Conservation (phyloP, 1,140 invertebrate genomes). For the Idris sp. region DNA sequence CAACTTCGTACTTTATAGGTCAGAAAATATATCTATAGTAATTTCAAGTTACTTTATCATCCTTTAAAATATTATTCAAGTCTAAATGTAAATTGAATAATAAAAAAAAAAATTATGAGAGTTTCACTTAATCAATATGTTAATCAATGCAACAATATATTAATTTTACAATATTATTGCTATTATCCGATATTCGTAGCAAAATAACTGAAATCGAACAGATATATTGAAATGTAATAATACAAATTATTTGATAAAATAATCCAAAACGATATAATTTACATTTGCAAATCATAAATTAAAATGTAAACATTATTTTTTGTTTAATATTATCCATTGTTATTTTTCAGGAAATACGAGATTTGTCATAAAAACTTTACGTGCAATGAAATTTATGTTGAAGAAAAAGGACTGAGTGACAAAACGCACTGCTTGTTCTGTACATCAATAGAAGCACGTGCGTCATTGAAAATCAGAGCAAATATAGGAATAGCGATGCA, state of each 20-base stretch:
- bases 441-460: conserved; percentile 42
- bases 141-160: too few species aligned
- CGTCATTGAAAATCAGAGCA: conserved; percentile 23
- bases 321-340: not conserved
- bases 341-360: conserved; percentile 31
- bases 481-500: conserved; percentile 36
- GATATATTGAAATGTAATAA: too few species aligned
- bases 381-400: conserved; percentile 50
- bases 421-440: conserved; percentile 49
- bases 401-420: conserved; percentile 35
- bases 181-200: too few species aligned
- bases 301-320: not conserved
- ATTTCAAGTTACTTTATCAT: conserved; percentile 14
- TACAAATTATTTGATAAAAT: too few species aligned
- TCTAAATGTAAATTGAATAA: too few species aligned
- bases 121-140: too few species aligned
- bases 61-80: too few species aligned
- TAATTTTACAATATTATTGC: too few species aligned
- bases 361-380: conserved; percentile 19
- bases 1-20: conserved; percentile 17
- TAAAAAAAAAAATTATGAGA: too few species aligned
- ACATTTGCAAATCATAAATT: too few species aligned
- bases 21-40: conserved; percentile 6
- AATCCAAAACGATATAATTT: too few species aligned
- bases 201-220: too few species aligned